These are phyloP conservation scores for Sweltsa coloradensis DNA, from an alignment of 1,140 invertebrate species.

Conservation along the genomic window DNA sequence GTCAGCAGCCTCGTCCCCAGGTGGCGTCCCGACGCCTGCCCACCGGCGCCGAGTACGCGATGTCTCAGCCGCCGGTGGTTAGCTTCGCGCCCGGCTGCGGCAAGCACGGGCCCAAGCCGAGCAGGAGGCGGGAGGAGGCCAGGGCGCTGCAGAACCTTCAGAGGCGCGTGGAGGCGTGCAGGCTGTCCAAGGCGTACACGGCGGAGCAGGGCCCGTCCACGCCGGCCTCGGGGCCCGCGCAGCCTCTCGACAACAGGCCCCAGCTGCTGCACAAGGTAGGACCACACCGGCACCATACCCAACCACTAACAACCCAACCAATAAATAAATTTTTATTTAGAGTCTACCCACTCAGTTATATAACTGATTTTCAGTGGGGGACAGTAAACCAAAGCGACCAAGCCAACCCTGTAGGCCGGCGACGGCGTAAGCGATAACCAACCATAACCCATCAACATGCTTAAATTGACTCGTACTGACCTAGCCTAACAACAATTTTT, in stretches of 20 bases:
- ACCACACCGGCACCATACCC: not conserved
- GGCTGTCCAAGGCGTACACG: conserved; percentile 22
- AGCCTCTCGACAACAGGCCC: conserved; percentile 31
- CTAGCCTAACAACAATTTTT: too few species aligned
- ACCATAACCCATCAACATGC: too few species aligned
- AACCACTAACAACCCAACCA: too few species aligned
- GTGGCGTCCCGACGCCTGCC: not conserved
- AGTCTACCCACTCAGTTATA: too few species aligned
- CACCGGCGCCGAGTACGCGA: not conserved
- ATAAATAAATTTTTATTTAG: too few species aligned
- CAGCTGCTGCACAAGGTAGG: conserved; percentile 32
- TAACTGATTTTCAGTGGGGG: too few species aligned
- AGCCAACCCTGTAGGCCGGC: too few species aligned
- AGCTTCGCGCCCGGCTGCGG: conserved; percentile 18
- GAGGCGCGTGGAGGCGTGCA: conserved; percentile 25
- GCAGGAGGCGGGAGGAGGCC: conserved; percentile 33
- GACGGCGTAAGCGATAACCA: too few species aligned
- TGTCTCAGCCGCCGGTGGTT: not conserved
- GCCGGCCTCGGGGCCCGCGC: conserved; percentile 17
- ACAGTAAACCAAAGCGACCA: too few species aligned
- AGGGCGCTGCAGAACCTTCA: conserved; percentile 31
- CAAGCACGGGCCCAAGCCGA: conserved; percentile 30
- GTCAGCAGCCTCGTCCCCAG: too few species aligned
- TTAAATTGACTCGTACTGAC: too few species aligned
- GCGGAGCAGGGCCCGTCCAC: conserved; percentile 15